Evolutionary conservation across 2,797 vertebrate species (phyloP), one percentile per base, ranked within the genome.

Genomic region (Spizella passerina): DNA sequence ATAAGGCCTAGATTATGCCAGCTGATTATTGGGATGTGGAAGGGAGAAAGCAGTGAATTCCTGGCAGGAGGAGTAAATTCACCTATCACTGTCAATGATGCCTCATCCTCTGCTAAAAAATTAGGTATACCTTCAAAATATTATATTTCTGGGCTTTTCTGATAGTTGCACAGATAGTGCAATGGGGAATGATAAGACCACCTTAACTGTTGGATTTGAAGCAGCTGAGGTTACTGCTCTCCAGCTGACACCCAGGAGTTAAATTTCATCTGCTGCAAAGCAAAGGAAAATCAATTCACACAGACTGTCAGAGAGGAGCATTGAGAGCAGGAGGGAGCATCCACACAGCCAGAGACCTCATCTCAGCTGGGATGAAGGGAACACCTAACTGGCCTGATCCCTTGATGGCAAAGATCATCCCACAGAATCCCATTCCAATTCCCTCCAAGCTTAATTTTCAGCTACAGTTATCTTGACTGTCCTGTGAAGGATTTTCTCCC

Each of bases 391-490:
- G 46, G 9, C n/a, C 71, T 75, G 41, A 70, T 77, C 44, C 34
- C 46, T 78, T 65, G 29, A 59, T 15, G 36, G 49, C 64, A 68
- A 83, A 89, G 61, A 38, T 76, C 65, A 61, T 47, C 15, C 57
- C 61, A 73, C 19, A 36, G 56, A 76, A 56, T 78, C 57, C 68
- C 29, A 21, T 55, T 56, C 68, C 75, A 73, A 24, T 53, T 53
- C 36, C 24, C 57, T 52, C 21, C 32, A 75, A 92, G 65, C 52
- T 85, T 82, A 50, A 80, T 80, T 93, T 94, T 77, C 92, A 85
- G 27, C 44, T 77, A 39, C 44, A 44, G 26, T 71, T 92, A 72
- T 38, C 64, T 77, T 2, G 0, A 23, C 26, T 78, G 23, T 78
- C 78, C 55, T 44, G 16, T 59, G 43, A 64, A 60, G 36, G 14